phyloP scores from a whole-genome alignment of 2,113 vertebrate species.

The Aleadryas rufinucha region DNA sequence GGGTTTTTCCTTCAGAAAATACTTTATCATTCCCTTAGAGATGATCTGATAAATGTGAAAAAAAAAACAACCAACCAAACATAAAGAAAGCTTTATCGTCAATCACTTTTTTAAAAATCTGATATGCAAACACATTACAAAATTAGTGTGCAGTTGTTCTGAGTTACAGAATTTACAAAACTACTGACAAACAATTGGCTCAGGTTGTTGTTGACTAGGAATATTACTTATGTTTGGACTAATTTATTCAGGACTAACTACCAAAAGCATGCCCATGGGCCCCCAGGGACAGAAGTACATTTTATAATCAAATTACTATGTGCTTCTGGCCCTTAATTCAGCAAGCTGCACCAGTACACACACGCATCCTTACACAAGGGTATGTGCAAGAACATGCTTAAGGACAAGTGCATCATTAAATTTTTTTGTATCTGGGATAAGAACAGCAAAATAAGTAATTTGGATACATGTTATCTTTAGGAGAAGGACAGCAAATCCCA shows the following conservation, averaged over 20 bases:
- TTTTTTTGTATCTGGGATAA: not conserved
- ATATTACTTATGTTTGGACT: not conserved
- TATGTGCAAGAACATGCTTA: not conserved
- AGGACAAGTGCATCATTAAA: not conserved
- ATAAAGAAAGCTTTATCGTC: not conserved
- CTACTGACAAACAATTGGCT: not conserved
- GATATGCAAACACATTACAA: not conserved
- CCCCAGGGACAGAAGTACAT: not conserved
- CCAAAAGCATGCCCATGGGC: not conserved
- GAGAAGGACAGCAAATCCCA: not conserved
- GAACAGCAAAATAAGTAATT: not conserved
- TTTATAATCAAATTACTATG: slow-evolving; percentile 5
- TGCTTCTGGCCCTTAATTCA: not conserved
- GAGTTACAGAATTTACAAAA: not conserved
- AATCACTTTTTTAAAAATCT: not conserved
- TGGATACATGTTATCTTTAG: not conserved
- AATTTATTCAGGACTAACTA: slow-evolving; percentile 12
- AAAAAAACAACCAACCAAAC: not conserved
- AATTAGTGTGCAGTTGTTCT: not conserved
- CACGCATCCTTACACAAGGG: not conserved
- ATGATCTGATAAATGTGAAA: not conserved
- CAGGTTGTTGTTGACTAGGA: not conserved
- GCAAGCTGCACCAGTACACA: not conserved
- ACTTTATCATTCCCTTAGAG: not conserved
- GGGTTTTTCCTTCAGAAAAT: not conserved